Evolutionary conservation across 1,140 invertebrate species (phyloP).

Genomic region (Drosophila kanapiae): DNA sequence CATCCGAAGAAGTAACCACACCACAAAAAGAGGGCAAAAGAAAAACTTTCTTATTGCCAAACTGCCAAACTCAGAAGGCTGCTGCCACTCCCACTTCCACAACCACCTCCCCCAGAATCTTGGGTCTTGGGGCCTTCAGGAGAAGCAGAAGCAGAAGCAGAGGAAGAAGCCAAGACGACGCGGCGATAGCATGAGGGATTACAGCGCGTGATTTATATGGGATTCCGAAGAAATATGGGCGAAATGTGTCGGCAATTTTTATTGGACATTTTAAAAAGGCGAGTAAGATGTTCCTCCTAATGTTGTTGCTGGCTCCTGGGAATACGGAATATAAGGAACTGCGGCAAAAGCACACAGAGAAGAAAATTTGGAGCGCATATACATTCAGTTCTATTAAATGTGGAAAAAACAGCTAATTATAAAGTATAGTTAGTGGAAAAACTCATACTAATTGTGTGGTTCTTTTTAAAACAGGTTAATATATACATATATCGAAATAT

Average conservation of each 20-base stretch:
- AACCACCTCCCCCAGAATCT: slow-evolving; percentile 13
- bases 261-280: slow-evolving; percentile 86
- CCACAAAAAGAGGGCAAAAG: slow-evolving; percentile 62
- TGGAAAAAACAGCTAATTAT: no score
- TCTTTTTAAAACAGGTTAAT: no score
- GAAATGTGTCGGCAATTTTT: slow-evolving; percentile 86
- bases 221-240: slow-evolving; percentile 85
- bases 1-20: slow-evolving; percentile 41
- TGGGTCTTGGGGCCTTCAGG: slow-evolving; percentile 43
- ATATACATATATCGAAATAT: no score
- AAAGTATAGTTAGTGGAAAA: no score
- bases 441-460: no score
- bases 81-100: slow-evolving; percentile 39
- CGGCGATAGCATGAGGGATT: slow-evolving; percentile 85
- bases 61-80: slow-evolving; percentile 72
- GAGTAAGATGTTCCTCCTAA: slow-evolving; percentile 81
- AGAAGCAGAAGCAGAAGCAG: slow-evolving; percentile 15
- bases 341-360: slow-evolving; percentile 57
- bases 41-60: slow-evolving; percentile 84
- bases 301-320: slow-evolving; percentile 70
- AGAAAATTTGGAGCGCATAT: background rate
- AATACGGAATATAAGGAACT: slow-evolving; percentile 79
- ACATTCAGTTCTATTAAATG: no score
- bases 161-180: slow-evolving; percentile 73
- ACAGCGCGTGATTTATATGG: slow-evolving; percentile 85